Base-by-base conservation (phyloP, 2,888 invertebrate genomes). In the Mellilla xanthometata region DNA sequence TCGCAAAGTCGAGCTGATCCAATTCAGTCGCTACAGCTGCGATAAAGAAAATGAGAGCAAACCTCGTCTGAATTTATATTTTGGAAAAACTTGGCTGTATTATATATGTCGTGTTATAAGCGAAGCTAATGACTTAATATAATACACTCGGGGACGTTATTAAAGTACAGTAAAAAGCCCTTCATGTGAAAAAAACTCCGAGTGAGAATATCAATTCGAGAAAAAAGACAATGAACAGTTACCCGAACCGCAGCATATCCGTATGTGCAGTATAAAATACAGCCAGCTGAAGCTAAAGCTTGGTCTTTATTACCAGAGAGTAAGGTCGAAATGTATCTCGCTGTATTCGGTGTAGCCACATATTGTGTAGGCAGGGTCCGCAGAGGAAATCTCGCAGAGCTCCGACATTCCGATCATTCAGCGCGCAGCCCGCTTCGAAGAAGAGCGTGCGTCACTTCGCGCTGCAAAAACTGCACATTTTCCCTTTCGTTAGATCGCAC, bases 391-490 rank as follows among this genome's bases (percentile, higher is more conserved):
- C 55, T 54, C 61, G 53, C 46, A 24, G 46, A 36, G 45, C 49
- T 41, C 65, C 68, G 72, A 68, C 80, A 77, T 79, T 76, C 80
- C 76, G 62, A 64, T 65, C 66, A 61, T 53, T 57, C 57, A 61
- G 61, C 60, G 62, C 56, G 59, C 64, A 59, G 57, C 56, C 49
- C 53, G 56, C 72, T 85, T 79, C 79, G 80, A 72, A 72, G 82
- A 76, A 81, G 44, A 44, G 63, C 58, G 63, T 78, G 83, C 84
- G 86, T 86, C 85, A 85, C 35, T 29, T 13, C 31, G 45, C 38
- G 41, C 60, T 44, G 71, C 74, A 85, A 87, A 88, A 88, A 86
- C 84, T 78, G 74, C 70, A 64, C 70, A 81, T 87, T 87, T 88
- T 88, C 88, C 85, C 87, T 88, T 86, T 89, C 88, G 76, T 74